Conservation (phyloP, 2,797 vertebrate species). For the Luscinia luscinia region DNA sequence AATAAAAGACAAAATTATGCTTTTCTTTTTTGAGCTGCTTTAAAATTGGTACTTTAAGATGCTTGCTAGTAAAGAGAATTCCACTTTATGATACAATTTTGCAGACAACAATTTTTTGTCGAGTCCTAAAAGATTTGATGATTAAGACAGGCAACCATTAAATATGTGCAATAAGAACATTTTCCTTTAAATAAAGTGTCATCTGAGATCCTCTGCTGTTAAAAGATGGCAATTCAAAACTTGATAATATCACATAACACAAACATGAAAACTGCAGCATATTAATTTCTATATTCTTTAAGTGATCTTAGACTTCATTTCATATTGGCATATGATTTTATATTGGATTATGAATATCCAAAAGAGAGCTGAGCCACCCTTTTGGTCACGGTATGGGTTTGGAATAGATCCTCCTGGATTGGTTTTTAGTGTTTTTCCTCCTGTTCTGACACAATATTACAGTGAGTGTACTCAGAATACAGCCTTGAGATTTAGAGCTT, state of each 20-base stretch:
- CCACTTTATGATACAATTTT: neutral
- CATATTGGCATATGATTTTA: neutral
- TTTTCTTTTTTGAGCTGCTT: neutral
- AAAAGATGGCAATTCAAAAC: neutral
- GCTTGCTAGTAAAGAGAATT: neutral
- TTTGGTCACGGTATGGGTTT: neutral
- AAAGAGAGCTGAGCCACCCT: neutral
- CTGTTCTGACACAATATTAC: neutral
- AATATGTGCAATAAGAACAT: neutral
- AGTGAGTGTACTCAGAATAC: neutral
- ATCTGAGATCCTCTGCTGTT: neutral
- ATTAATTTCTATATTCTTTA: neutral
- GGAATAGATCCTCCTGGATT: neutral
- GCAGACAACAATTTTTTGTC: neutral
- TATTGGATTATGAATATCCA: neutral
- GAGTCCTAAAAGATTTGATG: neutral
- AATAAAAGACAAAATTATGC: neutral
- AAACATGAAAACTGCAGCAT: neutral
- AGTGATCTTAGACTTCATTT: neutral
- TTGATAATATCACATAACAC: neutral
- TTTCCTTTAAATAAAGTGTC: neutral
- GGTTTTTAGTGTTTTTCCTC: fast-evolving
- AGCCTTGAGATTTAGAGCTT: neutral
- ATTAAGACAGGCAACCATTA: neutral
- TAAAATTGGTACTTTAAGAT: neutral